Conservation (phyloP, 2,797 vertebrate genomes). For the Morus bassanus region DNA sequence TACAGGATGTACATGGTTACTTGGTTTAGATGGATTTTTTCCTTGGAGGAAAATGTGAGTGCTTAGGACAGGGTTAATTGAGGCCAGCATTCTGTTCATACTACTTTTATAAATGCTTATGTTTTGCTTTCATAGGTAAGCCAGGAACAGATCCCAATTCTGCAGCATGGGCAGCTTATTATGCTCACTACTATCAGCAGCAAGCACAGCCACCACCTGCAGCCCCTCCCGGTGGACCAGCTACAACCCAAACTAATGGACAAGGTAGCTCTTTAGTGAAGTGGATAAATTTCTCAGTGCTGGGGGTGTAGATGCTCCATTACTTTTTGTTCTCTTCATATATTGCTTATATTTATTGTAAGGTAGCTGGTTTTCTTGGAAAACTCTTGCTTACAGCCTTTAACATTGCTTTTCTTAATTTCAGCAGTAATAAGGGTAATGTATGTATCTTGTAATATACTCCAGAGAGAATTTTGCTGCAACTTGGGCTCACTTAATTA, state of each 20-base stretch:
- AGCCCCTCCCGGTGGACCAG: conserved; percentile 87
- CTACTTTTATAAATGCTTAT: neutral
- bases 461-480: neutral
- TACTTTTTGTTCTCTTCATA: neutral
- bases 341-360: neutral
- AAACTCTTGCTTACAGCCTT: neutral
- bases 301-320: neutral
- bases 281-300: neutral
- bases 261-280: conserved; percentile 84
- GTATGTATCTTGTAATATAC: neutral
- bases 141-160: conserved; percentile 97
- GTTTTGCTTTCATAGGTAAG: conserved; percentile 83
- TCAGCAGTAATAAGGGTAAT: neutral
- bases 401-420: neutral
- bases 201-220: conserved; percentile 97
- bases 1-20: neutral
- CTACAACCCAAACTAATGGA: conserved; percentile 91
- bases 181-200: conserved; percentile 96
- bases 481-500: neutral
- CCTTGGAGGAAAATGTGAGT: neutral
- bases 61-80: neutral
- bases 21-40: neutral
- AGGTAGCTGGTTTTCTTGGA: neutral
- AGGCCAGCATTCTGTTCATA: neutral
- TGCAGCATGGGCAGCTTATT: conserved; percentile 98